Conservation (phyloP, 2,113 vertebrate species). For the Clarias gariepinus region DNA sequence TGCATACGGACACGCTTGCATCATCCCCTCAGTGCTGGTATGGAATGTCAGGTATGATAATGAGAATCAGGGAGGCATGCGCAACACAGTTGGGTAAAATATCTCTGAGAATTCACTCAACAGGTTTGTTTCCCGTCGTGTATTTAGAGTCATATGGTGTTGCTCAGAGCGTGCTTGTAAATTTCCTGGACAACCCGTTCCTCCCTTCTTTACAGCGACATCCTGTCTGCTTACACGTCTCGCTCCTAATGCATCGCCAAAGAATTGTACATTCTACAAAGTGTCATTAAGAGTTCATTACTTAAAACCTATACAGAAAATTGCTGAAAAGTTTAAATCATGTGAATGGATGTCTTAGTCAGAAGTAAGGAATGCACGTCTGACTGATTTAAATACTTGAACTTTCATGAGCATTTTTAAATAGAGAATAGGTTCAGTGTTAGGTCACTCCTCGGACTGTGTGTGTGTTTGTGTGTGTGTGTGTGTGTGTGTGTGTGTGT, state of each 20-base stretch:
- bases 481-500: no score
- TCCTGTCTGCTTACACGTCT: background rate
- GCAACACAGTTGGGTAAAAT: background rate
- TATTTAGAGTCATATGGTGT: no score
- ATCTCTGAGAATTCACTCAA: background rate
- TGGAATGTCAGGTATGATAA: slow-evolving; percentile 43
- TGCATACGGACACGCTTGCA: slow-evolving; percentile 17
- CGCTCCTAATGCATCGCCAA: background rate
- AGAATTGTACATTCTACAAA: background rate
- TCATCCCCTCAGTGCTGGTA: slow-evolving; percentile 36
- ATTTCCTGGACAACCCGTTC: background rate
- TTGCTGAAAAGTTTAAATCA: background rate
- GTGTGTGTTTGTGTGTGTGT: no score
- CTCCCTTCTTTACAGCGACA: background rate
- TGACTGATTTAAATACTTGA: background rate
- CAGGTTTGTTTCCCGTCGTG: background rate
- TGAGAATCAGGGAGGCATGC: slow-evolving; percentile 27
- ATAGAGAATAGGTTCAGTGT: background rate
- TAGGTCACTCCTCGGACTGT: no score
- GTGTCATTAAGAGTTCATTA: background rate
- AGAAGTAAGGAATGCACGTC: background rate
- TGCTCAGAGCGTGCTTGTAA: background rate
- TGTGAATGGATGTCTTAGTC: background rate
- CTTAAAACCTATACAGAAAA: background rate
- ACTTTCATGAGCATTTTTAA: background rate